Percentiles rank a stretch among this genome's conserved stretches.
phyloP scores from a whole-genome alignment of 2,888 invertebrate genomes.

The Polyploca ridens region DNA sequence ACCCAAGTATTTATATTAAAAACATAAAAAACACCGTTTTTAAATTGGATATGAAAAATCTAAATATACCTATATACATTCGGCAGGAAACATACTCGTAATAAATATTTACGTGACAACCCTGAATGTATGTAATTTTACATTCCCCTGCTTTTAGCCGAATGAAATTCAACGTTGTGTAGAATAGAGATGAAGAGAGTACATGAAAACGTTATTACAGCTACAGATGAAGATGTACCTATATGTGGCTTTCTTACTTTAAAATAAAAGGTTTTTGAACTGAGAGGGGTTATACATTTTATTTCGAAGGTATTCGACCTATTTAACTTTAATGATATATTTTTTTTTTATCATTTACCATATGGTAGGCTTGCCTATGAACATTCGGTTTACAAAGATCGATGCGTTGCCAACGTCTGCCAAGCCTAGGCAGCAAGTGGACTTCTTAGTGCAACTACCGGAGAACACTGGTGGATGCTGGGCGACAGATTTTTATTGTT shows the following conservation, averaged over 20 bases:
- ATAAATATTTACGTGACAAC: constrained; percentile 6
- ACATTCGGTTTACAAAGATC: background rate
- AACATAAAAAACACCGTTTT: no score
- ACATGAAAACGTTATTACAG: constrained; percentile 44
- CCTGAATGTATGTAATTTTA: constrained; percentile 31
- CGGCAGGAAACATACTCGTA: background rate
- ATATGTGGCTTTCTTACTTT: constrained; percentile 21
- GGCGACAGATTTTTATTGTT: no score
- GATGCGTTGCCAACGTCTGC: background rate
- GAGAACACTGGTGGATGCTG: no score
- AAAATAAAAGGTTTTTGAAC: background rate
- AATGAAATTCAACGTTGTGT: constrained; percentile 43
- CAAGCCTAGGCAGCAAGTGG: no score
- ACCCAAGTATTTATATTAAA: no score
- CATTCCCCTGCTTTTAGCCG: constrained; percentile 45
- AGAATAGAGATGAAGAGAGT: constrained; percentile 27
- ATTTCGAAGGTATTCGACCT: no score
- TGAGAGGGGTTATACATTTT: no score
- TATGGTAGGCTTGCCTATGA: background rate
- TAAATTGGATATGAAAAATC: background rate
- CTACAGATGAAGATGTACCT: constrained; percentile 20
- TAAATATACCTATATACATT: background rate
- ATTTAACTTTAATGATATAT: no score
- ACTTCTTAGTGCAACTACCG: no score
- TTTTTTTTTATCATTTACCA: no score